phyloP scores from a whole-genome alignment of 2,113 vertebrate species.

The Cygnus buccinator region DNA sequence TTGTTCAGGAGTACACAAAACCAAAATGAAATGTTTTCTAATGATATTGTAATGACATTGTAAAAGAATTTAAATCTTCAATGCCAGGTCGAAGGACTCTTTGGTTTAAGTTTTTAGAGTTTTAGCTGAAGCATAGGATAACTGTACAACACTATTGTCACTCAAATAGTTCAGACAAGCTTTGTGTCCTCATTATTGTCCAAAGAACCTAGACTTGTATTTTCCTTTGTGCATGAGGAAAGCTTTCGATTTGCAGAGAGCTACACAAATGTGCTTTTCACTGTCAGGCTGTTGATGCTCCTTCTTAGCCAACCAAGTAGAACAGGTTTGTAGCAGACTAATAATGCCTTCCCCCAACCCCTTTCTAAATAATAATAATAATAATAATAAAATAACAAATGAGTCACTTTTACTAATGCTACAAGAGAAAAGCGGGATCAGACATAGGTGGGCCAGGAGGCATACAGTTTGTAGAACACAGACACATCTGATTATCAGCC shows the following conservation, averaged over 20 bases:
- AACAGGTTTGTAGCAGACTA: background rate
- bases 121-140: slow-evolving; percentile 12
- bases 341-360: background rate
- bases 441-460: background rate
- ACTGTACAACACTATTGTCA: background rate
- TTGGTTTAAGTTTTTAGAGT: background rate
- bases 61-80: background rate
- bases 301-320: background rate
- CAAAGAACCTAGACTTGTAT: background rate
- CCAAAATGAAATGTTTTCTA: background rate
- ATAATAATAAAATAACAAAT: too few relatives aligned
- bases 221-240: background rate
- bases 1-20: background rate
- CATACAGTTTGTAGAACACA: background rate
- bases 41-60: background rate
- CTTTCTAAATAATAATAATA: background rate
- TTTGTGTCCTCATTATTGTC: background rate
- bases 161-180: slow-evolving; percentile 2
- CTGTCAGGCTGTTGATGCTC: background rate
- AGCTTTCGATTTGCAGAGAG: too few relatives aligned
- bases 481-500: background rate
- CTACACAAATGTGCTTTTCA: background rate
- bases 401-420: background rate
- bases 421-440: background rate
- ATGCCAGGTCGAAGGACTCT: background rate